Base-by-base conservation (phyloP, 2,797 vertebrate genomes). In the Dromococcyx pavoninus region DNA sequence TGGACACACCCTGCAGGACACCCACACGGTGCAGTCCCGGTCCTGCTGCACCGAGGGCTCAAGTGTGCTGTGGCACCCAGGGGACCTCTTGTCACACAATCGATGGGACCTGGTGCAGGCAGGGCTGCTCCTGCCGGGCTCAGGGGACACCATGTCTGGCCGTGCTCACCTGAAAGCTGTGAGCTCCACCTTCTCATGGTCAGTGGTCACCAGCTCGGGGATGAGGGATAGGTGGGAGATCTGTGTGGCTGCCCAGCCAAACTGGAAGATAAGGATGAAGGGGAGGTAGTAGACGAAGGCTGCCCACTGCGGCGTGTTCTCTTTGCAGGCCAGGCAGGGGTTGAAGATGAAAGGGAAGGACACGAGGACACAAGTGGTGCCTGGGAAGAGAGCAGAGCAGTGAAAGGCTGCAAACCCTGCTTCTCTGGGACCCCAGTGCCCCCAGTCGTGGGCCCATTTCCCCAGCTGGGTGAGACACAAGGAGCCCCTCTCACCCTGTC, bases 201-300 rank as follows among this genome's bases (percentile, higher is more conserved):
- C 98, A 4, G 96, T 98, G 71, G 97, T 97, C 88, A 98, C 98
- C 37, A 99, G 98, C 97, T 99, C 99, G 0, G 99, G 99, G 61
- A 99, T 99, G 87, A 99, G 99, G 4, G 99, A 98, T 73, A 99
- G 98, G 96, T 99, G 99, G 9, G 99, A 99, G 94, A 99, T 98
- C 97, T 99, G 99, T 0, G 98, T 99, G 75, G 99, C 98, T 0
- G 99, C 99, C 99, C 99, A 99, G 93, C 99, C 99, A 0, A 99
- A 99, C 97, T 99, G 99, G 95, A 99, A 99, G 97, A 99, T 82
- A 83, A 99, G 9, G 32, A 99, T 98, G 97, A 99, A 99, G 3
- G 99, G 99, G 27, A 97, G 87, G 13, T 99, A 99, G 97, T 99
- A 99, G 86, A 98, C 56, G 32, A 99, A 74, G 28, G 98, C 98